Percentiles rank a stretch among this genome's conserved stretches.
Conservation (phyloP, 2,113 vertebrate genomes). For the Brachyhypopomus occidentalis region DNA sequence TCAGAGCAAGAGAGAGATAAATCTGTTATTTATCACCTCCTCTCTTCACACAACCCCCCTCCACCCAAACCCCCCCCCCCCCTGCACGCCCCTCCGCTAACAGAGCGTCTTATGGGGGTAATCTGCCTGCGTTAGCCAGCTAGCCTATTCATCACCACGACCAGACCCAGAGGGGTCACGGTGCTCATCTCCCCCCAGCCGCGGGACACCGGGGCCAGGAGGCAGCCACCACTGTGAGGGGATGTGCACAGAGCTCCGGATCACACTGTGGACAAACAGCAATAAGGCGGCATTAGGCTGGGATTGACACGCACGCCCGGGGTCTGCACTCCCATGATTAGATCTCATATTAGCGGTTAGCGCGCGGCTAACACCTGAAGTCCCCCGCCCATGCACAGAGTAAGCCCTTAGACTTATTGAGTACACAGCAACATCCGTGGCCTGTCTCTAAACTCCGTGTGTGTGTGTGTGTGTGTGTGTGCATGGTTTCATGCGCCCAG, state of each 20-base stretch:
- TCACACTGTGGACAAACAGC: slow-evolving; percentile 59
- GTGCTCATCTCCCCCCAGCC: slow-evolving; percentile 47
- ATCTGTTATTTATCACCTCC: slow-evolving; percentile 87
- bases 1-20: slow-evolving; percentile 87
- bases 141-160: slow-evolving; percentile 57
- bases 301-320: slow-evolving; percentile 52
- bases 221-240: slow-evolving; percentile 7
- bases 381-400: slow-evolving; percentile 41
- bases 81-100: slow-evolving; percentile 45
- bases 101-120: slow-evolving; percentile 56
- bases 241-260: slow-evolving; percentile 43
- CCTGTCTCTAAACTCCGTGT: slow-evolving; percentile 9
- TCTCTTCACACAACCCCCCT: slow-evolving; percentile 45
- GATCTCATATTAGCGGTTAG: slow-evolving; percentile 58
- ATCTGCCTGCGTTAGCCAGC: slow-evolving; percentile 57
- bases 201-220: background rate
- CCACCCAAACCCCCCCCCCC: slow-evolving; percentile 18
- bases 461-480: background rate
- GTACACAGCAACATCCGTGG: slow-evolving; percentile 43
- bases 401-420: slow-evolving; percentile 51
- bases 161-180: slow-evolving; percentile 48
- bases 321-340: slow-evolving; percentile 54
- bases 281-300: slow-evolving; percentile 59
- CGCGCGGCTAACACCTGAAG: slow-evolving; percentile 41
- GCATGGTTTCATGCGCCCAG: background rate